Conservation (phyloP, 2,797 vertebrate species). For the Pipistrellus kuhlii region DNA sequence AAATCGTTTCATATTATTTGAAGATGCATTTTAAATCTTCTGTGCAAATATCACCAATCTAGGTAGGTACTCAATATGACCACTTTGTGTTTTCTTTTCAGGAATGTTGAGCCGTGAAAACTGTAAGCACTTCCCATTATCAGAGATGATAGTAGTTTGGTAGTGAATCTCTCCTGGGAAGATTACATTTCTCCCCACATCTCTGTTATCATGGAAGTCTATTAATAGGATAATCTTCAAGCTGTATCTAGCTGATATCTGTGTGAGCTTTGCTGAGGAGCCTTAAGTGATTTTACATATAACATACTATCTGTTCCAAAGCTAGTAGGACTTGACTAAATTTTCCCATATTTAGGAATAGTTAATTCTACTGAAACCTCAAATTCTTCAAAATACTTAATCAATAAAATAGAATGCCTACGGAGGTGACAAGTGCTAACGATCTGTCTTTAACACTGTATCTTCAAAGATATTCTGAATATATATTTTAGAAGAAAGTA, state of each 20-base stretch:
- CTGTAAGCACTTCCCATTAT: constrained; percentile 19
- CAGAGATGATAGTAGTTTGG: constrained; percentile 51
- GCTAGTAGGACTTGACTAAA: not conserved
- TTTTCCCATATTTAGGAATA: not conserved
- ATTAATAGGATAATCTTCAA: constrained; percentile 77
- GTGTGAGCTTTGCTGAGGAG: constrained; percentile 66
- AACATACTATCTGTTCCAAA: constrained; percentile 9
- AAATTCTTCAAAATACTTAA: constrained; percentile 40
- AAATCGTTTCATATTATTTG: constrained; percentile 24
- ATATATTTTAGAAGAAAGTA: constrained; percentile 42
- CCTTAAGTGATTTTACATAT: not conserved
- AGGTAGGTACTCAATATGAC: not conserved
- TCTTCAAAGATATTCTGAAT: constrained; percentile 69
- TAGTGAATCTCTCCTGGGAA: constrained; percentile 66
- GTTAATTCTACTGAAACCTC: constrained; percentile 53
- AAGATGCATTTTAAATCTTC: constrained; percentile 42
- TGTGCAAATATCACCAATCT: not conserved
- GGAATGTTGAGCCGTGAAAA: constrained; percentile 49
- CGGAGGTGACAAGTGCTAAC: constrained; percentile 47
- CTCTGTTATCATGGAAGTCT: constrained; percentile 66
- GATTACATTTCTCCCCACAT: constrained; percentile 61
- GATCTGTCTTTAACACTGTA: constrained; percentile 63
- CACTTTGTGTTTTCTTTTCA: constrained; percentile 11
- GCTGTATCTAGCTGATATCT: constrained; percentile 65
- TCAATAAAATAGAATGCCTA: constrained; percentile 63